Evolutionary conservation across 2,888 invertebrate genomes (phyloP).

Genomic region (Nineta flava): DNA sequence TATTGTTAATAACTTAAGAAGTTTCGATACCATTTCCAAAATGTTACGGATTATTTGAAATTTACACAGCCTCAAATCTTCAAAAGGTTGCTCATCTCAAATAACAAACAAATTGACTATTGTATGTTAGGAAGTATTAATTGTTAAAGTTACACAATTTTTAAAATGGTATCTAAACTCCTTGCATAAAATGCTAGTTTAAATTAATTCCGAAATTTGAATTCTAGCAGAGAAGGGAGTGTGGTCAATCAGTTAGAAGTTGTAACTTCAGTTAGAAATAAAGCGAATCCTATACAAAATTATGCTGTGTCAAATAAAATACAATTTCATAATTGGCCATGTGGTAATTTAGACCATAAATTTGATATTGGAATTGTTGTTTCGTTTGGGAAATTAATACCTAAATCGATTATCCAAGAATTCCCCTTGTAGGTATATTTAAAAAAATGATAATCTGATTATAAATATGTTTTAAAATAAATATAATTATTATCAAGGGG

Average conservation of each 20-base stretch:
- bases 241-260: constrained; percentile 44
- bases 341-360: constrained; percentile 25
- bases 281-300: constrained; percentile 44
- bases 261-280: constrained; percentile 48
- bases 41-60: no score
- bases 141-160: no score
- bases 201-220: not conserved
- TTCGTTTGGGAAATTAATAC: constrained; percentile 87
- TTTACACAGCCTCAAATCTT: no score
- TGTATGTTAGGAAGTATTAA: no score
- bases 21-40: no score
- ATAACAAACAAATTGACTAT: no score
- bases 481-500: constrained; percentile 41
- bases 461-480: not conserved
- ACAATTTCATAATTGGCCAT: constrained; percentile 49
- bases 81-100: no score
- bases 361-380: constrained; percentile 83
- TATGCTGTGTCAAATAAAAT: constrained; percentile 50
- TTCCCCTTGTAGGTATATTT: constrained; percentile 61
- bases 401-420: constrained; percentile 49
- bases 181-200: no score
- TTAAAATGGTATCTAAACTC: no score
- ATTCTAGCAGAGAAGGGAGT: constrained; percentile 34
- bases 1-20: constrained; percentile 4
- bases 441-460: not conserved